Evolutionary conservation across 2,797 vertebrate genomes (phyloP).

Genomic region (Notoglanidium macrostoma): DNA sequence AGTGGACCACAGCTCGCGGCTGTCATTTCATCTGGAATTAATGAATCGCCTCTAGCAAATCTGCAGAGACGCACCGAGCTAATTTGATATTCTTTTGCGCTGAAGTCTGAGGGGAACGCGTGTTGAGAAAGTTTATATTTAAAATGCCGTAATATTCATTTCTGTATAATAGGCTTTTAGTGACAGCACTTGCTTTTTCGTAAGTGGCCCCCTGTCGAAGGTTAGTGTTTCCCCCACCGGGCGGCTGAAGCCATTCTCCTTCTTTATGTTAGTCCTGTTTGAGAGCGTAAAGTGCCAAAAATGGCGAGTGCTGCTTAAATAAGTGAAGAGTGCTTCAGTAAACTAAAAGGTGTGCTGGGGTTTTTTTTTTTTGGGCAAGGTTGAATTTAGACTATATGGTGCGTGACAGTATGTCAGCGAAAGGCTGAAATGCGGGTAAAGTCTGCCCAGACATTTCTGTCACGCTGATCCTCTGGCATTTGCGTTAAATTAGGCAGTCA

Average conservation of each 20-base stretch:
- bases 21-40: slow-evolving; percentile 78
- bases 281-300: slow-evolving; percentile 24
- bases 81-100: slow-evolving; percentile 75
- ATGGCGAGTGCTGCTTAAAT: neutral
- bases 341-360: slow-evolving; percentile 6
- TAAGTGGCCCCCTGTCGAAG: slow-evolving; percentile 2
- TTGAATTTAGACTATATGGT: neutral
- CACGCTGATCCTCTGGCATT: neutral
- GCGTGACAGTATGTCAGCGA: neutral
- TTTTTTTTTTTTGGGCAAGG: neutral
- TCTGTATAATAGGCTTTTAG: slow-evolving; percentile 18
- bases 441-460: neutral
- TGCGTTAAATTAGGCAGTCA: slow-evolving; percentile 17
- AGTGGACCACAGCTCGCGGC: slow-evolving; percentile 79
- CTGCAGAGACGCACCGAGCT: slow-evolving; percentile 73
- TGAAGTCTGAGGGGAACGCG: slow-evolving; percentile 67
- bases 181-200: slow-evolving; percentile 7
- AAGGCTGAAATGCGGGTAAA: neutral
- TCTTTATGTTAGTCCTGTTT: slow-evolving; percentile 3
- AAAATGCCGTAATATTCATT: slow-evolving; percentile 20
- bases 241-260: neutral
- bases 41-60: slow-evolving; percentile 75
- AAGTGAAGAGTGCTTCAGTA: neutral
- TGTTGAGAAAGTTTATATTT: slow-evolving; percentile 61
- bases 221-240: neutral